Conservation (phyloP, 2,797 vertebrate species). For the Alauda arvensis region DNA sequence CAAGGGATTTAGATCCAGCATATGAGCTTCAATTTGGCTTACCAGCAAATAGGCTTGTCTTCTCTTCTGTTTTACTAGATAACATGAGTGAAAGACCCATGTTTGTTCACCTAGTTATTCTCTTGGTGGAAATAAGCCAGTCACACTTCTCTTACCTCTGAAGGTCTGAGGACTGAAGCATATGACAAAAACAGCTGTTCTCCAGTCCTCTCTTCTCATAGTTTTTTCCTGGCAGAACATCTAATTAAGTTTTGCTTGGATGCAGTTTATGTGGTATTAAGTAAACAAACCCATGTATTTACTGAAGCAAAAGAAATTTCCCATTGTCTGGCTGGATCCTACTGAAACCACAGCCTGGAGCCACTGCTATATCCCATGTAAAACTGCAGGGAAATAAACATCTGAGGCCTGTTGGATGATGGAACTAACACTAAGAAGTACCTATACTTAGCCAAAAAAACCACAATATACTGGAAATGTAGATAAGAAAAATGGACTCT, state of each 20-base stretch:
- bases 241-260: constrained; percentile 19
- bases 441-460: not conserved
- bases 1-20: not conserved
- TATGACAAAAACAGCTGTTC: constrained; percentile 2
- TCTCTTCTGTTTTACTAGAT: not conserved
- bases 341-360: not conserved
- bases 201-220: not conserved
- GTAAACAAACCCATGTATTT: constrained; percentile 10
- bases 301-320: constrained; percentile 6
- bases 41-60: not conserved
- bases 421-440: not conserved
- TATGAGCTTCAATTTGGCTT: not conserved
- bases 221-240: not conserved
- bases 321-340: not conserved
- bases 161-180: not conserved
- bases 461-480: not conserved
- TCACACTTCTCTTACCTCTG: not conserved
- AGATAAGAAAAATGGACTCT: not conserved
- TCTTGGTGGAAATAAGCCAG: not conserved
- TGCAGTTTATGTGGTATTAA: not conserved
- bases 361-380: not conserved
- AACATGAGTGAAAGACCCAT: not conserved
- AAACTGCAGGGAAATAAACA: not conserved
- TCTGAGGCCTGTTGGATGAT: not conserved
- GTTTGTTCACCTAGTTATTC: not conserved